Percentiles rank a stretch among this genome's conserved stretches.
These are phyloP conservation scores for Hyperoplus immaculatus DNA, from an alignment of 2,797 vertebrate genomes.

Conservation along the genomic window DNA sequence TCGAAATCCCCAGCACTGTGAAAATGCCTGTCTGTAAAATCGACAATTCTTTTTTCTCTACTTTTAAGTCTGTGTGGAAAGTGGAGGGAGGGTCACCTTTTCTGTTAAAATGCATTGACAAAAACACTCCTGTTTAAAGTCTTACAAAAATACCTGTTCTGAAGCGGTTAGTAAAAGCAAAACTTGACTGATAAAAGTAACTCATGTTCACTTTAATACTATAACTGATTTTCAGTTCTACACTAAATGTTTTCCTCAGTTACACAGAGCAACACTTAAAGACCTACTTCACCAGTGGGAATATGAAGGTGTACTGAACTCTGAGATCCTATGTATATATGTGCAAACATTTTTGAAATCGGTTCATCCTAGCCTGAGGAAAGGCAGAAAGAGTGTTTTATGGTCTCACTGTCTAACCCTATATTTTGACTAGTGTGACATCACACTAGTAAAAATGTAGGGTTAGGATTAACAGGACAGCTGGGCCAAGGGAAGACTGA, in stretches of 20 bases:
- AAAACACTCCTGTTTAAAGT: neutral
- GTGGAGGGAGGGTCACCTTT: neutral
- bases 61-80: neutral
- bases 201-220: neutral
- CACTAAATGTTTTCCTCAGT: neutral
- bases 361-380: no score
- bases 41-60: neutral
- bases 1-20: neutral
- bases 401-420: no score
- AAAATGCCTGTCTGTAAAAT: neutral
- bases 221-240: neutral
- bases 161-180: no score
- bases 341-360: no score
- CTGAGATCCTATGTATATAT: no score
- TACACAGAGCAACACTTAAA: neutral
- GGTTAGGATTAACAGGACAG: no score
- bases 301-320: no score
- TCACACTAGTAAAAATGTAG: no score
- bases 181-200: neutral
- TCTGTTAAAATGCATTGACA: neutral
- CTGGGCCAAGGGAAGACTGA: no score
- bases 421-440: no score
- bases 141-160: neutral
- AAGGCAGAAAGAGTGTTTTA: no score
- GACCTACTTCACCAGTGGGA: no score